Evolutionary conservation across 2,113 vertebrate species (phyloP).

Genomic region (Sula dactylatra): DNA sequence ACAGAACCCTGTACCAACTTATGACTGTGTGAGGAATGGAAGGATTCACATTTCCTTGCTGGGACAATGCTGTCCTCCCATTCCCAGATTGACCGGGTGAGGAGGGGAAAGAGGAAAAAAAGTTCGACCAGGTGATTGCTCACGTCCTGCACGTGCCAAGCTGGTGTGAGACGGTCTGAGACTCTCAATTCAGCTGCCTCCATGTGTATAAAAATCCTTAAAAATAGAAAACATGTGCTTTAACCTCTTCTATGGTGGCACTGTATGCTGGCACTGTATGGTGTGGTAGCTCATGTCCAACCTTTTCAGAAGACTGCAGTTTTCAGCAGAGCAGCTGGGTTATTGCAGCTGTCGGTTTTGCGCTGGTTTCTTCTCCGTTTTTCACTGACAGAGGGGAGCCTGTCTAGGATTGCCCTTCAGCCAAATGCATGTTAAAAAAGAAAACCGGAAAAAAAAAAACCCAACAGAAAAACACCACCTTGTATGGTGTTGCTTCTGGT

Average conservation of each 20-base stretch:
- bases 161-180: neutral
- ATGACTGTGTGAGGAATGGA: constrained; percentile 71
- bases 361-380: neutral
- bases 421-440: neutral
- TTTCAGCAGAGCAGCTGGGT: neutral
- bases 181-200: neutral
- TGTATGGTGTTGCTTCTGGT: neutral
- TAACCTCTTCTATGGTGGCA: neutral
- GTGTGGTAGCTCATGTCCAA: neutral
- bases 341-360: neutral
- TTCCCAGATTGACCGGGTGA: neutral
- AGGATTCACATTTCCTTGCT: constrained; percentile 55
- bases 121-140: neutral
- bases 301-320: neutral
- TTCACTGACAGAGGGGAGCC: neutral
- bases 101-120: neutral
- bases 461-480: neutral
- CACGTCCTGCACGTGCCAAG: neutral
- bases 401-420: neutral
- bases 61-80: constrained; percentile 2
- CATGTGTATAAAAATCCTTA: neutral
- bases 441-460: neutral
- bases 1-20: constrained; percentile 79
- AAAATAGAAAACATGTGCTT: neutral
- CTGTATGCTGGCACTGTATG: too few relatives aligned